Percentiles rank a stretch among this genome's conserved stretches.
phyloP scores from a whole-genome alignment of 1,140 invertebrate species.

The Solenopsis fugax region DNA sequence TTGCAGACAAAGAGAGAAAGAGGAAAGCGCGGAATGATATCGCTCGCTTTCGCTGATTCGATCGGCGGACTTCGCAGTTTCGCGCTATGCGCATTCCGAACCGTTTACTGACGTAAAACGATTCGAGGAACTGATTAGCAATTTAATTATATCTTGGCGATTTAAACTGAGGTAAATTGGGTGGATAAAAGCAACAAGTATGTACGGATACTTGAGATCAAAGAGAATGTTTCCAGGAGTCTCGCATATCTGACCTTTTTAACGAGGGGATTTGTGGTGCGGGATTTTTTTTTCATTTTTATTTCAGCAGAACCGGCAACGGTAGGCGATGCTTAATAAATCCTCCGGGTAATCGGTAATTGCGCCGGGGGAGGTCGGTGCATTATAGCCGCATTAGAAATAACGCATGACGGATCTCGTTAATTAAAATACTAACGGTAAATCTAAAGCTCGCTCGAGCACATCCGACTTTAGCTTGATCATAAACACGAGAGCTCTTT shows the following conservation, averaged over 20 bases:
- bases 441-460: neutral
- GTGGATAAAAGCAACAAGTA: neutral
- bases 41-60: conserved; percentile 41
- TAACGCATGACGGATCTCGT: conserved; percentile 57
- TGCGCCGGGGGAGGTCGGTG: conserved; percentile 9
- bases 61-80: neutral
- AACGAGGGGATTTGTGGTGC: neutral
- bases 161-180: conserved; percentile 13
- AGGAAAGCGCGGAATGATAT: neutral
- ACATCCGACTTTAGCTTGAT: conserved; percentile 30
- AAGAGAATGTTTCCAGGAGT: conserved; percentile 17
- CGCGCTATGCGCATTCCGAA: neutral
- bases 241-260: conserved; percentile 44
- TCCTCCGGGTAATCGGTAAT: conserved; percentile 51
- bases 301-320: conserved; percentile 14
- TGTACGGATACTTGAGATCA: conserved; percentile 12
- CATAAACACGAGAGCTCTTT: conserved; percentile 18
- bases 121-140: neutral
- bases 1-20: neutral
- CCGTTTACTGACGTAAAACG: neutral
- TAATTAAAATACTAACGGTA: conserved; percentile 56
- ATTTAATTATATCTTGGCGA: neutral
- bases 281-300: neutral
- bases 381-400: conserved; percentile 41
- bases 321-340: conserved; percentile 25